These are phyloP conservation scores for Lates calcarifer DNA, from an alignment of 2,113 vertebrate species.

Conservation along the genomic window DNA sequence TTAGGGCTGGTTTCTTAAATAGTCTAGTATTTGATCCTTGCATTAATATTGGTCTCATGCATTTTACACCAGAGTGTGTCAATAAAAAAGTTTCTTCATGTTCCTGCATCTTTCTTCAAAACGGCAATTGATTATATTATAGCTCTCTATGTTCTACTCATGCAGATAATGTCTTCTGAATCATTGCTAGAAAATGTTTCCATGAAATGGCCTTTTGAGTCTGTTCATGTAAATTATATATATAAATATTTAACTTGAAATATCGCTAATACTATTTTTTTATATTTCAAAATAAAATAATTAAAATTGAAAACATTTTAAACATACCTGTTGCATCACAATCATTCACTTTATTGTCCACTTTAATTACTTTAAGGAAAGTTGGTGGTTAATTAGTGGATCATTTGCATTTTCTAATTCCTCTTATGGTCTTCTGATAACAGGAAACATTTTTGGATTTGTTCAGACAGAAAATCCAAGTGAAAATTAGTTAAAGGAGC, in stretches of 20 bases:
- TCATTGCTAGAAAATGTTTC: neutral
- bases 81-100: neutral
- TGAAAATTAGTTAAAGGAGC: neutral
- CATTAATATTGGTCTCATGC: neutral
- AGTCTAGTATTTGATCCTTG: neutral
- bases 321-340: neutral
- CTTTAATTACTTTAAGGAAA: too few species aligned
- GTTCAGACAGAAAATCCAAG: neutral
- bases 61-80: neutral
- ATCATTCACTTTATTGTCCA: neutral
- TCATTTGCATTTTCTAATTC: neutral
- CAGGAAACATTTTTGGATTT: neutral
- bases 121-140: neutral
- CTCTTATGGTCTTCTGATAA: too few species aligned
- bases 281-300: neutral
- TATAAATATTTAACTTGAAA: too few species aligned
- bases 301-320: neutral
- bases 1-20: neutral
- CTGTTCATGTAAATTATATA: neutral
- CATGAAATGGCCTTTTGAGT: neutral
- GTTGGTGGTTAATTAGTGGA: neutral
- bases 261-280: too few species aligned
- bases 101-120: neutral
- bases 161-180: neutral
- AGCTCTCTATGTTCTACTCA: neutral